A percentile compares a stretch with the other conserved stretches of the same genome.
Conservation (phyloP, 2,113 vertebrate species). For the Alexandromys fortis region DNA sequence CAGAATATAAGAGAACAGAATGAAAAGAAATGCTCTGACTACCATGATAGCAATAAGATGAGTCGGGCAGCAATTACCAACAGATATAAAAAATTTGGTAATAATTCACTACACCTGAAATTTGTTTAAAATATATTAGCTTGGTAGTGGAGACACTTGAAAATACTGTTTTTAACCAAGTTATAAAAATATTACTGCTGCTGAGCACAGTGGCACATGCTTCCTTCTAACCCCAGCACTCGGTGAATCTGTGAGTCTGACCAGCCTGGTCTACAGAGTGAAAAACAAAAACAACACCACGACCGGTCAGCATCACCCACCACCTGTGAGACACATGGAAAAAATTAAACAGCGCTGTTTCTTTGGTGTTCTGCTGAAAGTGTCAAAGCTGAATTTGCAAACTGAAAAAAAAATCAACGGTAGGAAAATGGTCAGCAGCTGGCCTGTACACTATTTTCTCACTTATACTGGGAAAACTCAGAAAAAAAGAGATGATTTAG, state of each 20-base stretch:
- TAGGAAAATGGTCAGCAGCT: background rate
- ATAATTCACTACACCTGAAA: background rate
- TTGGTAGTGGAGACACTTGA: background rate
- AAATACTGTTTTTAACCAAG: background rate
- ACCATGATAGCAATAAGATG: background rate
- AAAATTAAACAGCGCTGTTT: background rate
- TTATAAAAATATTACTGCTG: background rate
- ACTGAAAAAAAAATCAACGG: background rate
- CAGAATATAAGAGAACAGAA: background rate
- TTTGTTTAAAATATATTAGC: background rate
- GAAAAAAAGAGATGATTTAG: background rate
- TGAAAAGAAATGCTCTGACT: background rate
- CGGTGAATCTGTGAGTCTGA: background rate
- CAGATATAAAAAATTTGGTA: background rate
- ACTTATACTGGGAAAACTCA: background rate
- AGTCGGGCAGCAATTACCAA: background rate
- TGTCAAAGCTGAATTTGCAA: background rate
- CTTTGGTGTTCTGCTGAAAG: background rate
- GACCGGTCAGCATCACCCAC: background rate
- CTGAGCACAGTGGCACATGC: background rate
- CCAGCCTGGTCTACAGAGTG: background rate
- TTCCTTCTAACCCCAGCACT: background rate
- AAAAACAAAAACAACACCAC: background rate
- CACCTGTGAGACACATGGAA: background rate
- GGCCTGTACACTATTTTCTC: background rate